A percentile compares a stretch with the other conserved stretches of the same genome.
phyloP scores from a whole-genome alignment of 2,797 vertebrate species.

The Caiman crocodilus region DNA sequence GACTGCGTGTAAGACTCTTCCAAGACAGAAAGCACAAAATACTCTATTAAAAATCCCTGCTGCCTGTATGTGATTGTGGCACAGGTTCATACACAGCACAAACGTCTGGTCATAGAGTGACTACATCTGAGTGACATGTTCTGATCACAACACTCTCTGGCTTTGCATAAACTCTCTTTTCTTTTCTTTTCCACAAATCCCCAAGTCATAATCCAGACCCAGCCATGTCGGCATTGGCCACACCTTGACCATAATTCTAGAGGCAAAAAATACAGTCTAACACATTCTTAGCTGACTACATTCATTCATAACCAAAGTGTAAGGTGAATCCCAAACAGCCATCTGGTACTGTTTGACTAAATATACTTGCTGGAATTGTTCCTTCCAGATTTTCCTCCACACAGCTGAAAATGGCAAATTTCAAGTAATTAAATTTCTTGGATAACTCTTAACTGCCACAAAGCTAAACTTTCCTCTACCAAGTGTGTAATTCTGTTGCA shows the following conservation, averaged over 20 bases:
- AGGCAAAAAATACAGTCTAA: slow-evolving; percentile 30
- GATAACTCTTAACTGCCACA: slow-evolving; percentile 11
- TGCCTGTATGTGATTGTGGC: not conserved
- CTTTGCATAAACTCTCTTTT: not conserved
- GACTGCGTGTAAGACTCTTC: slow-evolving; percentile 17
- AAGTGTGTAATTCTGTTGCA: slow-evolving; percentile 39
- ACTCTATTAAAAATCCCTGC: not conserved
- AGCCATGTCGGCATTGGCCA: not conserved
- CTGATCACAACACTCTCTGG: not conserved
- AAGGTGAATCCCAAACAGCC: slow-evolving; percentile 45
- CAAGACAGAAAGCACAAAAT: slow-evolving; percentile 7
- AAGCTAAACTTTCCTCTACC: slow-evolving; percentile 49
- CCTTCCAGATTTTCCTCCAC: slow-evolving; percentile 55
- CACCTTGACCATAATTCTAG: slow-evolving; percentile 6
- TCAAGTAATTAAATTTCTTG: slow-evolving; percentile 54
- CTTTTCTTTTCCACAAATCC: not conserved
- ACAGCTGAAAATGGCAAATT: slow-evolving; percentile 58
- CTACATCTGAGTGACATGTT: not conserved
- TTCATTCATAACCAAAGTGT: slow-evolving; percentile 40
- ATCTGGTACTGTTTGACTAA: slow-evolving; percentile 59
- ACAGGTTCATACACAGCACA: not conserved
- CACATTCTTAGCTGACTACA: slow-evolving; percentile 15
- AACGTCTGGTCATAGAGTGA: not conserved
- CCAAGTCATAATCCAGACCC: not conserved
- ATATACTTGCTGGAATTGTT: slow-evolving; percentile 44